Percentiles rank a stretch among this genome's conserved stretches.
phyloP scores from a whole-genome alignment of 2,113 vertebrate species.

The Falco punctatus region DNA sequence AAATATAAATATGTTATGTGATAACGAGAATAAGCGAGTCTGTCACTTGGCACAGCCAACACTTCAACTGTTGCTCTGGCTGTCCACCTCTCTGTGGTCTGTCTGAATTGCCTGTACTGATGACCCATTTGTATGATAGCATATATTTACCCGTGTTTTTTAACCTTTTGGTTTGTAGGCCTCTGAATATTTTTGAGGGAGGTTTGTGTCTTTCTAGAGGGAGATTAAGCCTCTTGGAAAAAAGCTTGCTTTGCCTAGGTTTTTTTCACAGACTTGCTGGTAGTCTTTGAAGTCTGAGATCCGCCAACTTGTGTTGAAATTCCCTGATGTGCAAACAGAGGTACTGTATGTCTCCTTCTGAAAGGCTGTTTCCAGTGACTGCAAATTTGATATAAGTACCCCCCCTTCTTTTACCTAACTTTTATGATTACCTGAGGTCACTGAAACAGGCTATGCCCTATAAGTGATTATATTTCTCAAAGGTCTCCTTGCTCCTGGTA shows the following conservation, averaged over 20 bases:
- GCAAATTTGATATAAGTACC: neutral
- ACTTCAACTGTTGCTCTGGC: constrained; percentile 11
- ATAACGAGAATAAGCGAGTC: neutral
- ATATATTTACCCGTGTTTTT: neutral
- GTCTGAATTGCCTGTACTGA: neutral
- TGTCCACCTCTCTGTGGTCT: neutral
- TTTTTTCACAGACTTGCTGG: neutral
- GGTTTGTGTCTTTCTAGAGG: neutral
- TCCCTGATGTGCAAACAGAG: neutral
- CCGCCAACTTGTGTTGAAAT: neutral
- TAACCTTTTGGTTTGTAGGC: neutral
- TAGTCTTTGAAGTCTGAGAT: neutral
- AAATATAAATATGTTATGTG: constrained; percentile 6
- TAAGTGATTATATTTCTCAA: neutral
- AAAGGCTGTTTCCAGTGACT: neutral
- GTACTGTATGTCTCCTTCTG: neutral
- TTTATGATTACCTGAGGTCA: neutral
- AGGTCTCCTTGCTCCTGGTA: neutral
- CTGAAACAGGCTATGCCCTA: neutral
- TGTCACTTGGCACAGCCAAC: constrained; percentile 20
- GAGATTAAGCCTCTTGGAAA: neutral
- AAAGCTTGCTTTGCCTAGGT: neutral
- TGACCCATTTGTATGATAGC: neutral
- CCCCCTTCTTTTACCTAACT: neutral
- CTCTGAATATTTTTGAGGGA: neutral